These are phyloP conservation scores for Megaptera novaeangliae DNA, from an alignment of 2,113 vertebrate genomes.

Conservation along the genomic window DNA sequence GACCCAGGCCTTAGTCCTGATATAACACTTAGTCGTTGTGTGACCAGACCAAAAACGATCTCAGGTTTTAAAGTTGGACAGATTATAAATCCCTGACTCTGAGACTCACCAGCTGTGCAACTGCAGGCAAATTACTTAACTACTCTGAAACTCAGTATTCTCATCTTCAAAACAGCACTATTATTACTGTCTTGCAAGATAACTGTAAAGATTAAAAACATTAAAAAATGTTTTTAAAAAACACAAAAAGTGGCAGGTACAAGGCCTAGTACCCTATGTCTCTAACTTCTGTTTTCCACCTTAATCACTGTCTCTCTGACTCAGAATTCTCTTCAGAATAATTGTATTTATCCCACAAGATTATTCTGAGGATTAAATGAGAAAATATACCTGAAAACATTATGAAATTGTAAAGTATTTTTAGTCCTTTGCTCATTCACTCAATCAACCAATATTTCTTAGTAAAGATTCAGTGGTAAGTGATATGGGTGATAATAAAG, in stretches of 20 bases:
- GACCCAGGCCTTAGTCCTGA: neutral
- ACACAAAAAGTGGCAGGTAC: neutral
- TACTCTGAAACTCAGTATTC: neutral
- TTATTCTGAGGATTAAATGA: constrained; percentile 18
- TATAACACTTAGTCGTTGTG: neutral
- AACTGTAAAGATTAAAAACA: neutral
- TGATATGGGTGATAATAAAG: neutral
- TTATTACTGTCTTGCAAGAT: neutral
- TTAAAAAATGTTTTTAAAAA: neutral
- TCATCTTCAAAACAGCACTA: neutral
- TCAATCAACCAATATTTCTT: neutral
- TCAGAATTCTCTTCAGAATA: neutral
- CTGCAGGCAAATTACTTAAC: neutral
- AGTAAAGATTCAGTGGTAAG: neutral
- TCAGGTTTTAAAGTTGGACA: neutral
- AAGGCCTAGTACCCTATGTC: neutral
- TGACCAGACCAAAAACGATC: neutral
- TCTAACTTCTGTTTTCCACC: neutral
- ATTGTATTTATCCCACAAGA: neutral
- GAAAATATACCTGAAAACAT: neutral
- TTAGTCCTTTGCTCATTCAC: neutral
- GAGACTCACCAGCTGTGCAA: neutral
- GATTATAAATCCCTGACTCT: neutral
- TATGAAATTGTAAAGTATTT: neutral
- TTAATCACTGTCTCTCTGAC: neutral